Evolutionary conservation across 2,113 vertebrate species (phyloP), one percentile per base, ranked within the genome.

Genomic region (Pagrus major): DNA sequence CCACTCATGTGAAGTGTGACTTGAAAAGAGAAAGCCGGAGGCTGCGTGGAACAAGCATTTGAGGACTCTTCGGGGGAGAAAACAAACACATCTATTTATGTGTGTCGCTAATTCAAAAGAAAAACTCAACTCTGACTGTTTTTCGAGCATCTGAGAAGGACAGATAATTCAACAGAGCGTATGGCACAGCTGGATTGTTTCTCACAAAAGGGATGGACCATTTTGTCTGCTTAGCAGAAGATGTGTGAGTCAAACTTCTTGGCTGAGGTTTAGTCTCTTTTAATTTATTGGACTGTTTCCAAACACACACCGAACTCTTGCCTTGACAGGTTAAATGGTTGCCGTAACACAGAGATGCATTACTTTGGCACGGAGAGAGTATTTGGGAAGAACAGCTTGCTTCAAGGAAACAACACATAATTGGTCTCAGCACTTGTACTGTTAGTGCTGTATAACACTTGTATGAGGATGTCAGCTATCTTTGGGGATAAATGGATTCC

Each of bases 261-360:
- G 87, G 78, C 80, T 81, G 71, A 84, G 61, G 63, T 82, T 86
- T 91, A 51, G 67, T 78, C 70, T 89, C 72, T 67, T 71, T 71
- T 91, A 91, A 95, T 93, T 88, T 81, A 72, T 85, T 89, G 84
- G 87, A 88, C 65, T 89, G 76, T 90, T 92, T 93, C 89, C 88
- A 89, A 89, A 93, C 80, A 86, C 80, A 80, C 76, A 83, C 66
- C 6, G 46, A 87, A 82, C 81, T 89, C 81, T 66, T 85, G 84
- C 83, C 76, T 87, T 89, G 89, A 93, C 92, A 93, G 87, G 90
- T 93, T 92, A 92, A 93, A 94, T 88, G 86, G 86, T 88, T 93
- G 75, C 83, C 44, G 64, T 89, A 88, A 90, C 90, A 91, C 74
- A 35, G 55, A 84, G 58, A 86, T 71, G 68, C 71, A 82, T 85